These are phyloP conservation scores for Holothuria glaberrima DNA, from an alignment of 35 echinoderm and acorn worm species.

Conservation along the genomic window DNA sequence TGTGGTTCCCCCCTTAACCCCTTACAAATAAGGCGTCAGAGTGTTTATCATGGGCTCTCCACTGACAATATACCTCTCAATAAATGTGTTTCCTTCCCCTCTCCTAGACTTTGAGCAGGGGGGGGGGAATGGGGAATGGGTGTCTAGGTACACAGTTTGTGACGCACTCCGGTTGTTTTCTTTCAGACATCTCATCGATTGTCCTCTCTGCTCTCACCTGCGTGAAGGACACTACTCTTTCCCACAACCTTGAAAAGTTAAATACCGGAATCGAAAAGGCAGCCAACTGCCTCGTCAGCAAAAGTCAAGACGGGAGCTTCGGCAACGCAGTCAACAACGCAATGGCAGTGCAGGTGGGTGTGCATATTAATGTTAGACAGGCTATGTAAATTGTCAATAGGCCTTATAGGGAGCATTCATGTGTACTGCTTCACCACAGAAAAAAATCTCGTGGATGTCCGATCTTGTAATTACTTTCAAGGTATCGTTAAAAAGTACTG, in stretches of 20 bases:
- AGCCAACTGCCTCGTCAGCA: background rate
- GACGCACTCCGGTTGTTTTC: background rate
- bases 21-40: too few relatives aligned
- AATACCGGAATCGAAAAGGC: background rate
- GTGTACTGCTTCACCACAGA: too few relatives aligned
- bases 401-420: too few relatives aligned
- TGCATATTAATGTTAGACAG: background rate
- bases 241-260: background rate
- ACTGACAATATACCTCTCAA: background rate
- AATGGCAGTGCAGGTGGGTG: slow-evolving; percentile 18
- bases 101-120: background rate
- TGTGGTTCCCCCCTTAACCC: too few relatives aligned
- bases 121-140: background rate
- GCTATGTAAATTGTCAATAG: too few relatives aligned
- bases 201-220: slow-evolving; percentile 16
- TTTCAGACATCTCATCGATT: slow-evolving; percentile 20
- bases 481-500: too few relatives aligned
- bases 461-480: too few relatives aligned
- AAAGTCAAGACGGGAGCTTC: slow-evolving; percentile 4
- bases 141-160: too few relatives aligned
- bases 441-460: too few relatives aligned
- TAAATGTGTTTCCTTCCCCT: background rate
- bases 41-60: too few relatives aligned
- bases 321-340: slow-evolving; percentile 42
- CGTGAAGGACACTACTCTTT: background rate